These are phyloP conservation scores for Tokudaia tokunoshimensis DNA, from an alignment of 2,797 vertebrate genomes.

Conservation along the genomic window DNA sequence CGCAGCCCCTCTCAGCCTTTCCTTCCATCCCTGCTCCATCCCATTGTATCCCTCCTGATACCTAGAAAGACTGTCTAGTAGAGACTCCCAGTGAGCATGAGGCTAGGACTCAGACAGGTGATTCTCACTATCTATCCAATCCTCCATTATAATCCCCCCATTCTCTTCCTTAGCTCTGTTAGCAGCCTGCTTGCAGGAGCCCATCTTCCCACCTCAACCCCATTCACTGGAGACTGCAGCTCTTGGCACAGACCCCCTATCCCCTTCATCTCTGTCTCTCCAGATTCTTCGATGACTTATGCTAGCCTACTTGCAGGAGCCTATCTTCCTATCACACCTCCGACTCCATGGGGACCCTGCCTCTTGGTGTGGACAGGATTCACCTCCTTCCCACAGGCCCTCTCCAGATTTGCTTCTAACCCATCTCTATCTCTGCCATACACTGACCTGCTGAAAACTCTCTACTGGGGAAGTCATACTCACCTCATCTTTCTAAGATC, in stretches of 20 bases:
- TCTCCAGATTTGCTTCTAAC: background rate
- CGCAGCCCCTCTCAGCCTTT: background rate
- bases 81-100: background rate
- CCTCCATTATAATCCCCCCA: too few species aligned
- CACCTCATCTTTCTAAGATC: background rate
- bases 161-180: background rate
- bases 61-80: background rate
- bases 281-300: background rate
- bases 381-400: background rate
- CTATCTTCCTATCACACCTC: background rate
- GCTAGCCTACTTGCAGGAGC: too few species aligned
- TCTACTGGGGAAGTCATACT: background rate
- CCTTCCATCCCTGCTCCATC: background rate
- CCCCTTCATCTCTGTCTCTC: background rate
- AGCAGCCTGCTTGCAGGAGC: background rate
- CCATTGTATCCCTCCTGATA: background rate
- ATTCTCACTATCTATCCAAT: background rate
- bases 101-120: background rate
- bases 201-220: too few species aligned
- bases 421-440: background rate
- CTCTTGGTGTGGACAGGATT: background rate
- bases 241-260: background rate
- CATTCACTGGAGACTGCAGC: background rate
- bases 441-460: background rate
- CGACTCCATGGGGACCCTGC: background rate